Conservation (phyloP, 2,113 vertebrate species). For the Theristicus caerulescens region DNA sequence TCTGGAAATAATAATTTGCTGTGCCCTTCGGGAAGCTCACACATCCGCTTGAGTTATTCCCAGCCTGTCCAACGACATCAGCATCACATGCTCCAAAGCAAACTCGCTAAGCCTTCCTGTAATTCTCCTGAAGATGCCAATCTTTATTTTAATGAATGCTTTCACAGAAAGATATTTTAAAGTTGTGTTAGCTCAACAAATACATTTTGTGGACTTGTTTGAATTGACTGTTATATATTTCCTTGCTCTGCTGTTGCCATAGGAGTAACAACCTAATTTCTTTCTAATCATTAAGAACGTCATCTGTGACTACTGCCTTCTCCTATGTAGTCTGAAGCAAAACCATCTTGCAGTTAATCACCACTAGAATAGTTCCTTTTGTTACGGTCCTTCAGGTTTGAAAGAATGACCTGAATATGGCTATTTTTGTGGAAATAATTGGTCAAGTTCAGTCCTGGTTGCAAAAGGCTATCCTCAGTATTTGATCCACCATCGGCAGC, state of each 20-base stretch:
- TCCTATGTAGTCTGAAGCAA: not conserved
- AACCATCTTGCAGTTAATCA: not conserved
- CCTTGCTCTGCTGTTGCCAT: not conserved
- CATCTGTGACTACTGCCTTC: not conserved
- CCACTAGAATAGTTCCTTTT: not conserved
- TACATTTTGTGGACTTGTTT: not conserved
- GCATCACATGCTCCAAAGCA: not conserved
- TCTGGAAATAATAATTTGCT: not conserved
- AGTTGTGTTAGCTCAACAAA: not conserved
- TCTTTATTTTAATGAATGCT: not conserved
- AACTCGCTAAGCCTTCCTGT: not conserved
- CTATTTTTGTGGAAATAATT: not conserved
- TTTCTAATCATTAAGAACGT: not conserved
- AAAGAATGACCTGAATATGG: not conserved
- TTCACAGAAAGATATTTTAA: not conserved
- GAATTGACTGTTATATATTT: not conserved
- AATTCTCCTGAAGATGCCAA: not conserved
- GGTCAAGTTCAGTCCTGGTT: not conserved
- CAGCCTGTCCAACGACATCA: not conserved
- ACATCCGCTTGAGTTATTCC: not conserved
- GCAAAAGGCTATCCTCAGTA: not conserved
- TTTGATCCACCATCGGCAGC: not conserved
- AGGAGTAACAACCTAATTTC: not conserved
- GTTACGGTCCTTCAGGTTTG: not conserved
- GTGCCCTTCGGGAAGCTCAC: not conserved